Percentiles rank a stretch among this genome's conserved stretches.
phyloP scores from a whole-genome alignment of 1,140 invertebrate species.

The Drosophila simulans region DNA sequence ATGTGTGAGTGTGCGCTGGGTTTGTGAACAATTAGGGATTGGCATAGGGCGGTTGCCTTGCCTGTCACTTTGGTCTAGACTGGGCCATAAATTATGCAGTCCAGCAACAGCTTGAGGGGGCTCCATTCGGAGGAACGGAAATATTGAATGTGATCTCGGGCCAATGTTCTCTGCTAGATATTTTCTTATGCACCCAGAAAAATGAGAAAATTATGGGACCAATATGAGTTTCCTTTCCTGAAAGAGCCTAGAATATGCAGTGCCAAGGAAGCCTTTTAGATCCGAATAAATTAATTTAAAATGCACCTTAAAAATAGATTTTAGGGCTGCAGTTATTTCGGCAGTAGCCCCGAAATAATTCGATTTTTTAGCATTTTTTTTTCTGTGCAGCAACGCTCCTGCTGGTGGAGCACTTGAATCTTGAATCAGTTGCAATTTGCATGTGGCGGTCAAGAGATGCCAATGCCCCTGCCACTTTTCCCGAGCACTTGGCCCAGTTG shows the following conservation, averaged over 20 bases:
- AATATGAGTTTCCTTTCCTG: too few relatives aligned
- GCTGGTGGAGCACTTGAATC: conserved; percentile 57
- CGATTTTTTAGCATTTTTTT: not conserved
- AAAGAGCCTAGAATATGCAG: too few relatives aligned
- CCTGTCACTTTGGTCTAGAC: conserved; percentile 73
- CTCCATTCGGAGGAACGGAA: not conserved
- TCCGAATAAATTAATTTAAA: too few relatives aligned
- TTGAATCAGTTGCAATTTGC: conserved; percentile 78
- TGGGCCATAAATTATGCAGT: conserved; percentile 66
- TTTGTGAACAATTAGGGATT: conserved; percentile 51
- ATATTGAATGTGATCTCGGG: conserved; percentile 1
- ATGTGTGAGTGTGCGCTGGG: conserved; percentile 2
- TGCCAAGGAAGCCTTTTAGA: too few relatives aligned
- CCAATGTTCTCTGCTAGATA: conserved; percentile 48
- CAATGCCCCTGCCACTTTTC: not conserved
- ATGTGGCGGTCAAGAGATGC: conserved; percentile 55
- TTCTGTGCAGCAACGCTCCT: not conserved
- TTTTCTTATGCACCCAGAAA: conserved; percentile 24
- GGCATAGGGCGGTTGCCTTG: conserved; percentile 13
- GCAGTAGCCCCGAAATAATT: not conserved
- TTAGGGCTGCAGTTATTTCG: too few relatives aligned
- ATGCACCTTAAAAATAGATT: too few relatives aligned
- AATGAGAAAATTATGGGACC: too few relatives aligned
- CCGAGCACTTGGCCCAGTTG: conserved; percentile 69
- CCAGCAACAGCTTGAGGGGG: conserved; percentile 57